Conservation (phyloP, 2,113 vertebrate genomes). For the Syngnathoides biaculeatus region DNA sequence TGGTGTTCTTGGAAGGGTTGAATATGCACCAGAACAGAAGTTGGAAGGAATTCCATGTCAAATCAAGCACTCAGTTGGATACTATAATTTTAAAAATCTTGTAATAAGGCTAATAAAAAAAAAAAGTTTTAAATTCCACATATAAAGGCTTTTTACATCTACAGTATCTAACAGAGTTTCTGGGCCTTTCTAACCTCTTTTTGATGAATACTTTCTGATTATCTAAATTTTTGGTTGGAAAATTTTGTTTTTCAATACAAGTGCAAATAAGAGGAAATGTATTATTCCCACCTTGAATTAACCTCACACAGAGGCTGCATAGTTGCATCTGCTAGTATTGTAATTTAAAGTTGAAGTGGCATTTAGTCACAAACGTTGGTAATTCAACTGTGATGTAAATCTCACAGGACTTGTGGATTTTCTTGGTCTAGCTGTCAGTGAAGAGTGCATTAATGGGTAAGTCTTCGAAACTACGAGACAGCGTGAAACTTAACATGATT, state of each 20-base stretch:
- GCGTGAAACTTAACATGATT: background rate
- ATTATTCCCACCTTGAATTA: background rate
- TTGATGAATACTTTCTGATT: background rate
- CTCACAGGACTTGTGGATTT: background rate
- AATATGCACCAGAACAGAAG: background rate
- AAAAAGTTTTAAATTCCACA: background rate
- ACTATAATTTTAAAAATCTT: background rate
- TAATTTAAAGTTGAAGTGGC: background rate
- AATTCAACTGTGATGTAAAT: background rate
- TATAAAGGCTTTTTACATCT: background rate
- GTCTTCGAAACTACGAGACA: background rate
- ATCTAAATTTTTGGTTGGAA: background rate
- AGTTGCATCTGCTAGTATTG: background rate
- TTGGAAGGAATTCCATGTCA: background rate
- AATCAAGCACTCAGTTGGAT: background rate
- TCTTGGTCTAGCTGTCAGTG: background rate
- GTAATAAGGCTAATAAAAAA: background rate
- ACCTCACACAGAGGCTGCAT: background rate
- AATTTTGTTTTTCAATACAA: constrained; percentile 13
- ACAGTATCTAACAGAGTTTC: background rate
- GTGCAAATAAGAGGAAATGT: constrained; percentile 6
- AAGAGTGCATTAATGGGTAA: background rate
- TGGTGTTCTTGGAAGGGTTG: background rate
- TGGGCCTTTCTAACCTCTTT: background rate
- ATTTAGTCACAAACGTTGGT: background rate